These are phyloP conservation scores for Actinia equina DNA, from an alignment of 64 coral and sea anemone genomes.

Conservation along the genomic window DNA sequence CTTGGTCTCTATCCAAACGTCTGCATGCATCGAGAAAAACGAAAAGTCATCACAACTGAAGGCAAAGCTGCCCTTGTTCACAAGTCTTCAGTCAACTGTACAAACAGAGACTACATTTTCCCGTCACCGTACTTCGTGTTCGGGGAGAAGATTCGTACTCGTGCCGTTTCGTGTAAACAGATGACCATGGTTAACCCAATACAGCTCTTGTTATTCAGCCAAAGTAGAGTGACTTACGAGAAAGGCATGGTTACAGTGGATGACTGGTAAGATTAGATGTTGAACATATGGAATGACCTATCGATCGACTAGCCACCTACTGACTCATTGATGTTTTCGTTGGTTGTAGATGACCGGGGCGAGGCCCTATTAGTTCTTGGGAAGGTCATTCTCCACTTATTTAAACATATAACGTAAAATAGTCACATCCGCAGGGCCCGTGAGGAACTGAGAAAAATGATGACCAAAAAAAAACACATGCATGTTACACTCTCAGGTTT, in stretches of 20 bases:
- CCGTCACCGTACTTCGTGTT: slow-evolving; percentile 97
- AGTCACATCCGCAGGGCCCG: too few relatives aligned
- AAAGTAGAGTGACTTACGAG: slow-evolving; percentile 81
- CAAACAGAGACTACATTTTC: slow-evolving; percentile 89
- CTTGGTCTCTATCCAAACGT: slow-evolving; percentile 95
- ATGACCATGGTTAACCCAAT: slow-evolving; percentile 98
- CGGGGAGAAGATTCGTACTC: slow-evolving; percentile 99
- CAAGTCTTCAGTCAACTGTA: slow-evolving; percentile 97
- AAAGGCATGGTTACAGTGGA: slow-evolving; percentile 84
- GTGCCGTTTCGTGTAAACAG: slow-evolving; percentile 97
- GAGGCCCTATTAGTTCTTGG: too few relatives aligned
- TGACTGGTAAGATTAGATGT: slow-evolving; percentile 64
- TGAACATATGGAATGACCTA: too few relatives aligned
- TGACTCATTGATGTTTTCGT: too few relatives aligned
- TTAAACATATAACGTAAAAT: too few relatives aligned
- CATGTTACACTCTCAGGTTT: too few relatives aligned
- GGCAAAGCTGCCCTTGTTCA: slow-evolving; percentile 96
- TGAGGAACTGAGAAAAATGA: too few relatives aligned
- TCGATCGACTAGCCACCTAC: too few relatives aligned
- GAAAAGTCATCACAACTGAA: slow-evolving; percentile 93
- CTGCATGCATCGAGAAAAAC: slow-evolving; percentile 91
- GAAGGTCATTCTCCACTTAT: too few relatives aligned
- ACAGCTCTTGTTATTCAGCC: slow-evolving; percentile 79
- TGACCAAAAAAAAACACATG: too few relatives aligned
- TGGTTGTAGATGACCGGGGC: too few relatives aligned